Conservation (phyloP, 2,113 vertebrate genomes). For the Leptobrachium leishanense region DNA sequence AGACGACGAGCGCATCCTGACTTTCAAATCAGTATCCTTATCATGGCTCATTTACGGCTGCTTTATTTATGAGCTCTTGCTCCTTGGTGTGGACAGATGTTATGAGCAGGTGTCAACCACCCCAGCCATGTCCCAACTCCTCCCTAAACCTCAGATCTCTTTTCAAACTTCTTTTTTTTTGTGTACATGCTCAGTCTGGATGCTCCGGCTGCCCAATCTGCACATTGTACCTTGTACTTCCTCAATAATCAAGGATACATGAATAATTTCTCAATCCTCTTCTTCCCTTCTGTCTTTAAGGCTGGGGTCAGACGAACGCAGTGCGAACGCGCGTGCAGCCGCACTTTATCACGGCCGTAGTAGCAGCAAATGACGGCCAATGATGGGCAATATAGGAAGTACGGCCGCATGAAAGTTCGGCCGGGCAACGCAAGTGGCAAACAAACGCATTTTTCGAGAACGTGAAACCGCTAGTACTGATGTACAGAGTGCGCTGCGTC, state of each 20-base stretch:
- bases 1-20: not conserved
- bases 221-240: not conserved
- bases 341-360: too few species aligned
- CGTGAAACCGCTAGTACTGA: too few species aligned
- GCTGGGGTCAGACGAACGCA: too few species aligned
- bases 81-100: constrained; percentile 9
- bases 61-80: not conserved
- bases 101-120: constrained; percentile 9
- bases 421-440: too few species aligned
- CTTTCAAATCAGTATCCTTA: constrained; percentile 1
- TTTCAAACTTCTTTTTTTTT: not conserved
- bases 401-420: too few species aligned
- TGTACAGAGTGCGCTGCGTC: too few species aligned
- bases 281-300: too few species aligned
- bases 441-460: too few species aligned
- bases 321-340: too few species aligned
- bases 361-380: too few species aligned
- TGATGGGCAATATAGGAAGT: too few species aligned
- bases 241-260: not conserved
- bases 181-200: not conserved
- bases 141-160: not conserved
- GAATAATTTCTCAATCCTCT: not conserved
- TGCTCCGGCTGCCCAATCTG: not conserved
- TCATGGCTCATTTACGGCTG: not conserved
- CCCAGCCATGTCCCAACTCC: not conserved